Evolutionary conservation across 2,888 invertebrate species (phyloP).

Genomic region (Brachylomia viminalis): DNA sequence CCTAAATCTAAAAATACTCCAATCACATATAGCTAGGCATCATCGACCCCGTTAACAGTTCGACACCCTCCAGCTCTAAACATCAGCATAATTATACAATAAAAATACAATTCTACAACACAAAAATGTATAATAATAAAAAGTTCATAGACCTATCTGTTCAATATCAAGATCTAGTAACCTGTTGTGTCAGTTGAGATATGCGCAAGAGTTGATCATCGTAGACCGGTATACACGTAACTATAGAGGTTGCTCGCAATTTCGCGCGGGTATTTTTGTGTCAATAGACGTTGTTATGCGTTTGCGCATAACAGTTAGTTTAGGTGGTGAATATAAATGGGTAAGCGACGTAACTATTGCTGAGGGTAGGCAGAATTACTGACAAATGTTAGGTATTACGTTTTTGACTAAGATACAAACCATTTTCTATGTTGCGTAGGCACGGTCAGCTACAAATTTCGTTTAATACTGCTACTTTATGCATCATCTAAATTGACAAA

Average conservation of each 20-base stretch:
- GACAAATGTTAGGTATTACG: background rate
- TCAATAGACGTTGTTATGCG: conserved; percentile 46
- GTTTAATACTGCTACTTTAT: too few relatives aligned
- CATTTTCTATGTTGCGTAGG: background rate
- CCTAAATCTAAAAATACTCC: conserved; percentile 5
- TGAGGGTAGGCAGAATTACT: background rate
- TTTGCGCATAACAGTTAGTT: conserved; percentile 17
- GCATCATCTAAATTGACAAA: too few relatives aligned
- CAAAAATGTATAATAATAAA: conserved; percentile 42
- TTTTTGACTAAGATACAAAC: background rate
- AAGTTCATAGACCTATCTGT: conserved; percentile 64
- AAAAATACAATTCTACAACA: conserved; percentile 27
- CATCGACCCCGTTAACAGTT: conserved; percentile 39
- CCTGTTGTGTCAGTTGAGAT: conserved; percentile 55
- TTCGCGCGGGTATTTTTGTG: conserved; percentile 38
- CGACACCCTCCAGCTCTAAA: conserved; percentile 18
- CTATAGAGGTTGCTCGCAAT: conserved; percentile 13
- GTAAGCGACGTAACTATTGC: conserved; percentile 3
- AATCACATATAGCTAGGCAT: background rate
- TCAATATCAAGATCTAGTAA: conserved; percentile 64
- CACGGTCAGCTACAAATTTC: background rate
- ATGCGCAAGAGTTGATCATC: conserved; percentile 61
- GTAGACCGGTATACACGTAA: conserved; percentile 48
- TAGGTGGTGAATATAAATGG: conserved; percentile 24
- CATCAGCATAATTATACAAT: conserved; percentile 32